These are phyloP conservation scores for Drosophila sproati DNA, from an alignment of 1,140 invertebrate species.

Conservation along the genomic window DNA sequence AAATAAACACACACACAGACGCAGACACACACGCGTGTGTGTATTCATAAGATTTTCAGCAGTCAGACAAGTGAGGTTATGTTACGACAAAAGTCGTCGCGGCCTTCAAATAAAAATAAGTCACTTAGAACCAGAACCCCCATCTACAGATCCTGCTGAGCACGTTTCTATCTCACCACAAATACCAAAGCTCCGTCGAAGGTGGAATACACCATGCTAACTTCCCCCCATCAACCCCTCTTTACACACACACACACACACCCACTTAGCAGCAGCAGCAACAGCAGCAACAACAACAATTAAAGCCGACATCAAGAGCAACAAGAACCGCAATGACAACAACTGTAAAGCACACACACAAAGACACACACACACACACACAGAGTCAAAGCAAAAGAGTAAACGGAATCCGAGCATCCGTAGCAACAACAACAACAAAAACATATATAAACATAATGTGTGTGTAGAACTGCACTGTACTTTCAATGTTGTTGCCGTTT, in stretches of 20 bases:
- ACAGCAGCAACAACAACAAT: conserved; percentile 22
- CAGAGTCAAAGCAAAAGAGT: conserved; percentile 57
- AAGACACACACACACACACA: not conserved
- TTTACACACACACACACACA: conserved; percentile 27
- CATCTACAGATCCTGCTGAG: conserved; percentile 49
- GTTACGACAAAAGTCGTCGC: conserved; percentile 50
- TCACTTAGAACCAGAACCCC: conserved; percentile 28
- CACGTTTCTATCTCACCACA: conserved; percentile 55
- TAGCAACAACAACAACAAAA: conserved; percentile 38
- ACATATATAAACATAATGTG: conserved; percentile 62
- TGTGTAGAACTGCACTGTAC: conserved; percentile 73
- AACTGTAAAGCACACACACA: conserved; percentile 56
- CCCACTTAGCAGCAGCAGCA: conserved; percentile 42
- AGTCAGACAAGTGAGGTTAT: conserved; percentile 70
- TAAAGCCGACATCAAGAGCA: conserved; percentile 61
- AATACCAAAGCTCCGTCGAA: conserved; percentile 37
- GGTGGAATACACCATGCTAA: conserved; percentile 25
- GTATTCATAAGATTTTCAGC: conserved; percentile 45
- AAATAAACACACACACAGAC: not conserved
- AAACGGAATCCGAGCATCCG: conserved; percentile 70
- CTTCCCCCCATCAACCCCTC: conserved; percentile 17
- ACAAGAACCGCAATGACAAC: conserved; percentile 77
- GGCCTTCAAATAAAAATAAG: conserved; percentile 48
- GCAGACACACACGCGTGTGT: conserved; percentile 25
- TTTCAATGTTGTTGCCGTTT: conserved; percentile 53